phyloP scores from a whole-genome alignment of 2,797 vertebrate species.

The Crypturellus tataupa region DNA sequence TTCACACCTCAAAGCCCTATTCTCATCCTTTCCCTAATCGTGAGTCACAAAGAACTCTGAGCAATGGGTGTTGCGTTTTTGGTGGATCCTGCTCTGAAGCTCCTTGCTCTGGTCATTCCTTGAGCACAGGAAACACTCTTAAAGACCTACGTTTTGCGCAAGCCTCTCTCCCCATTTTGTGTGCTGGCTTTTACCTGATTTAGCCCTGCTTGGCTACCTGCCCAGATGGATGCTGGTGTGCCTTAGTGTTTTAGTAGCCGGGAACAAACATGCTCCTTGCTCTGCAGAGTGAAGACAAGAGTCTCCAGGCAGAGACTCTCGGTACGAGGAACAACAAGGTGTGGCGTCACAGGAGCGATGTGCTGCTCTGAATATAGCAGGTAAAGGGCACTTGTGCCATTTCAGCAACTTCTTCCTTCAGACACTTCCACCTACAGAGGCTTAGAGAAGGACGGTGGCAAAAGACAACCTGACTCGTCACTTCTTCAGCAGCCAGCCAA shows the following conservation, averaged over 20 bases:
- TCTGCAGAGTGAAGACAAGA: rapidly evolving
- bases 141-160: neutral
- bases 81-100: neutral
- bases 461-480: neutral
- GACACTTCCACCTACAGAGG: neutral
- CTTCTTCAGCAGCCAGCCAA: neutral
- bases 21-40: neutral
- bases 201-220: neutral
- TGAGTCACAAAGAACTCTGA: neutral
- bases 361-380: neutral
- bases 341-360: neutral
- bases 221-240: neutral
- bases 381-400: neutral
- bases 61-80: neutral
- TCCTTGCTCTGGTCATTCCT: neutral
- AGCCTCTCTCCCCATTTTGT: neutral
- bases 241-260: neutral
- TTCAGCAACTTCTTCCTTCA: neutral
- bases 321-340: neutral
- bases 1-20: neutral
- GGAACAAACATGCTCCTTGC: neutral
- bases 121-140: neutral
- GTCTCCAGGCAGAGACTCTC: neutral
- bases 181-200: neutral
- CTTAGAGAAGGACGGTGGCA: neutral